Evolutionary conservation across 2,797 vertebrate species (phyloP).

Genomic region (Oreortyx pictus): DNA sequence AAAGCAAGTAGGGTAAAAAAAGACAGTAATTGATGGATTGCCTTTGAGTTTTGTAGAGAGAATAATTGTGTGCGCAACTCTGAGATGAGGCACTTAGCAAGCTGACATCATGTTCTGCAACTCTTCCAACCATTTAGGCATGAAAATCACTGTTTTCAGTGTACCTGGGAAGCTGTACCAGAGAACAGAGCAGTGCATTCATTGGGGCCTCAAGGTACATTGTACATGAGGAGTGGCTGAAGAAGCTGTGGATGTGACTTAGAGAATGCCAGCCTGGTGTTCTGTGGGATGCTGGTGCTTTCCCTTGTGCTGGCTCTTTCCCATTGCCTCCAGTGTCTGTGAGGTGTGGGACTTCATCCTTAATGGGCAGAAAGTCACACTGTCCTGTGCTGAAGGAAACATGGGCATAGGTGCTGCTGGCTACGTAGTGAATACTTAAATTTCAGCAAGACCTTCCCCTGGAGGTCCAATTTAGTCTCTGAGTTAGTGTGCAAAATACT

Average conservation of each 20-base stretch:
- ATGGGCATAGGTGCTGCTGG: neutral
- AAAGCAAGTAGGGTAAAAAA: constrained; percentile 22
- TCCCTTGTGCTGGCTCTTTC: neutral
- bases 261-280: neutral
- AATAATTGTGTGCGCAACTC: constrained; percentile 27
- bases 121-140: constrained; percentile 17
- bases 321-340: neutral
- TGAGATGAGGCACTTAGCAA: constrained; percentile 31
- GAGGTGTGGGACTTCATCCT: neutral
- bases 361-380: neutral
- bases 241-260: neutral
- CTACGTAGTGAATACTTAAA: constrained; percentile 17
- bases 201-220: neutral
- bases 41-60: constrained; percentile 11
- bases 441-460: constrained; percentile 1
- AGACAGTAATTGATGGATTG: constrained; percentile 65
- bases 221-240: neutral
- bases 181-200: neutral
- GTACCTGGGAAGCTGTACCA: neutral
- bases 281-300: neutral
- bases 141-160: constrained; percentile 22
- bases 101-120: constrained; percentile 52
- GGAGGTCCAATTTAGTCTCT: neutral
- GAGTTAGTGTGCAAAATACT: neutral
- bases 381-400: neutral